Base-by-base conservation (phyloP, 2,797 vertebrate genomes). In the Gobionotothen gibberifrons region DNA sequence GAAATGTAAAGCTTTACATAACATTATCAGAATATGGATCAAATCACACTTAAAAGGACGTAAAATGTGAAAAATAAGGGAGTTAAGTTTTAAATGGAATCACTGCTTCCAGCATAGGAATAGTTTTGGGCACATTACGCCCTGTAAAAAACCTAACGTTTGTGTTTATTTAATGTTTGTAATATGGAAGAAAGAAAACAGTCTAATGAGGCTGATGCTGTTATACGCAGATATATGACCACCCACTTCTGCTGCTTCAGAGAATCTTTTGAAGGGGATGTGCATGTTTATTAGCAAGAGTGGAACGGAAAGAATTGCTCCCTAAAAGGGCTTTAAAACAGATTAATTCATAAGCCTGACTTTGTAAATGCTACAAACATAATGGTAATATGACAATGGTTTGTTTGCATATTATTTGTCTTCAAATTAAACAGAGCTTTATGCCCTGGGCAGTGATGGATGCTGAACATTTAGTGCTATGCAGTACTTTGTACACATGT, bases 261-360 rank as follows among this genome's bases (percentile, higher is more conserved):
- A 58, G 15, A 56, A 53, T 64, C 10, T 15, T 59, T 81, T 66
- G 0, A 29, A 83, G 61, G 26, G 79, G 74, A 86, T 87, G 62
- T 53, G 1, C 3, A 4, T 84, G 79, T 90, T 90, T 88, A 87
- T 85, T 60, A 79, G 70, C 60, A 58, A 68, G 48, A 74, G 63
- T 46, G 47, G 9, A 76, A 78, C 1, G 79, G 76, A 79, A 87
- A 81, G 58, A 78, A 75, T 13, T 63, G 63, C 60, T 63, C 71
- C 78, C 15, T 15, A 36, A 6, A 43, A 52, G 62, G 58, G 12
- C 15, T 77, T 68, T 60, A 9, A 36, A 73, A 12, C 29, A 62
- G 81, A 87, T 83, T 59, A 74, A 81, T 69, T 66, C 72, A 84
- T 84, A 64, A 81, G 19, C 63, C 59, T 0, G 26, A 43, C 26